Base-by-base conservation (phyloP, 2,888 invertebrate genomes). In the Troides oblongomaculatus region DNA sequence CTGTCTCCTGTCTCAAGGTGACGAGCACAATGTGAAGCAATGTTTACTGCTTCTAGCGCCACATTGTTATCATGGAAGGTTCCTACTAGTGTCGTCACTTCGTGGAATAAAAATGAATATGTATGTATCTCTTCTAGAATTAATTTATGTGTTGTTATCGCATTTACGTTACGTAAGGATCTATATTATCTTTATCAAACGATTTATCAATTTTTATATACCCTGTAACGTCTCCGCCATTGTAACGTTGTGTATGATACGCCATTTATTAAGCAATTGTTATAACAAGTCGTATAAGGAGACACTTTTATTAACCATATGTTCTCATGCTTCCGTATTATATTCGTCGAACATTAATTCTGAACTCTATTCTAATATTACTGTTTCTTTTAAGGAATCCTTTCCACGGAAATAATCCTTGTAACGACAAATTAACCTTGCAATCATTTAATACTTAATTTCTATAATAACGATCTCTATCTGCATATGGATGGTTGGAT, bases 131-230 rank as follows among this genome's bases (percentile, higher is more conserved):
- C 74, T 74, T 86, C 85, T 53, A 85, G 80, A 36, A 1, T 3
- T 17, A 57, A n/a, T 30, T 36, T 43, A 39, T 66, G 67, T 64
- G 43, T 39, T 56, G 56, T 14, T 30, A 62, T 46, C 50, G 23
- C 17, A 43, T 58, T 61, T 56, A 57, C 68, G 73, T 59, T 21
- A 61, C 73, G 68, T 23, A 62, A 74, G 77, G 74, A 75, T 74
- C 79, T 81, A 81, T 83, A 82, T 87, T 82, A 87, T 84, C 81
- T 84, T 85, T 88, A 89, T 89, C 89, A 81, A 76, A 77, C 79
- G 79, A 84, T 88, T 85, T 87, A 89, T 88, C 87, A 84, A 81
- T 75, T 83, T 83, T 85, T 84, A 86, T 88, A 57, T 64, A 67
- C 57, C 60, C 64, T 25, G 66, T 61, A 70, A 57, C 46, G 64